Conservation (phyloP, 2,888 invertebrate species). For the Trichopria drosophilae region DNA sequence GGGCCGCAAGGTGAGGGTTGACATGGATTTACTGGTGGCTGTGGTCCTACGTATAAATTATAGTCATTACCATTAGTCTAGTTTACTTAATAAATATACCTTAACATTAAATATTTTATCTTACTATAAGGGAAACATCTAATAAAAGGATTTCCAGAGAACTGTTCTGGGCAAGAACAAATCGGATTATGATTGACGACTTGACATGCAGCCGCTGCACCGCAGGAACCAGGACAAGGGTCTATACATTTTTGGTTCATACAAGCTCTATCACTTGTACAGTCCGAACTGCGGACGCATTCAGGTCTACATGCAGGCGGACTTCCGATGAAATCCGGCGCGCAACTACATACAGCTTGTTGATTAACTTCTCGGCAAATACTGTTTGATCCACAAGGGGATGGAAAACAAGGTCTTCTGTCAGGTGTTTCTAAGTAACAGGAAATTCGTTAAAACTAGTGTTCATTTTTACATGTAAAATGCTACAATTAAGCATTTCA, state of each 20-base stretch:
- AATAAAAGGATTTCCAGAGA: conserved; percentile 58
- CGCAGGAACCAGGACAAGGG: conserved; percentile 62
- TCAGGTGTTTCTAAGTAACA: too few relatives aligned
- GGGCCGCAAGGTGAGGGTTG: conserved; percentile 64
- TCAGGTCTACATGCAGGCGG: conserved; percentile 80
- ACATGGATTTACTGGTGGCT: conserved; percentile 64
- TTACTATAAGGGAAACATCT: conserved; percentile 72
- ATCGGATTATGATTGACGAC: conserved; percentile 62
- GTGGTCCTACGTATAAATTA: too few relatives aligned
- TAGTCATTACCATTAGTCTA: conserved; percentile 60
- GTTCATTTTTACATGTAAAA: too few relatives aligned
- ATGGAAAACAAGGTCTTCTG: conserved; percentile 61
- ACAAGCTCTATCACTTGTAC: conserved; percentile 66
- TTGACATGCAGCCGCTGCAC: conserved; percentile 60
- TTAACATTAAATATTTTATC: conserved; percentile 76
- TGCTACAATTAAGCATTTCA: too few relatives aligned
- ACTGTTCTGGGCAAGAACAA: conserved; percentile 59
- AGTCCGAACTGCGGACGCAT: conserved; percentile 69
- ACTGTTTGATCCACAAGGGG: conserved; percentile 67
- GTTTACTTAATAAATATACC: conserved; percentile 65
- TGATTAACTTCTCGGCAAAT: conserved; percentile 72
- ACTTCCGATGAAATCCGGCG: conserved; percentile 72
- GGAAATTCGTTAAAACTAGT: too few relatives aligned
- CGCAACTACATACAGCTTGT: conserved; percentile 76
- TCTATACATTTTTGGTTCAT: conserved; percentile 64